Evolutionary conservation across 2,113 vertebrate species (phyloP).

Genomic region (Otis tarda): DNA sequence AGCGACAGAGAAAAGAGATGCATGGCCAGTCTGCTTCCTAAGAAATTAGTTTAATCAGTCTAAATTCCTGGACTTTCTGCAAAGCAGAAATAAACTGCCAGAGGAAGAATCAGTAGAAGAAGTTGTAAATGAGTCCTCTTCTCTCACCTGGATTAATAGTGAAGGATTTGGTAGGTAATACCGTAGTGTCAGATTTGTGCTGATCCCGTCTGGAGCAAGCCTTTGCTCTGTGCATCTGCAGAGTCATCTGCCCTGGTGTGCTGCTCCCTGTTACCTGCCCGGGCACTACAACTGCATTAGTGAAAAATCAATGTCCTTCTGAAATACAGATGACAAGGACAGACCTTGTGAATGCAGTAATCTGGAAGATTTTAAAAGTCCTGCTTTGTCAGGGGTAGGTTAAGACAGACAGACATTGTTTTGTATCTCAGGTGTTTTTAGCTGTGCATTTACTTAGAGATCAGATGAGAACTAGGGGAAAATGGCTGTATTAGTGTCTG

Average conservation of each 20-base stretch:
- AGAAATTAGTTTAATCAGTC: neutral
- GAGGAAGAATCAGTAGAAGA: neutral
- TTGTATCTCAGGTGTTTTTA: neutral
- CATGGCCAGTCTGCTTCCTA: neutral
- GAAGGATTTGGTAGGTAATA: neutral
- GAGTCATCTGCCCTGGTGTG: rapidly evolving
- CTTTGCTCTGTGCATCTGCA: neutral
- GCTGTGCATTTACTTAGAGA: neutral
- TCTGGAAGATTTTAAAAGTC: neutral
- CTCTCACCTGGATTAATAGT: neutral
- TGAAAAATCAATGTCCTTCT: neutral
- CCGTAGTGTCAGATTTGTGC: neutral
- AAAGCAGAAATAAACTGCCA: neutral
- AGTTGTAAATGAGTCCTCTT: neutral
- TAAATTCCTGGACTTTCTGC: neutral
- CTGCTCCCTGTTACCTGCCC: neutral
- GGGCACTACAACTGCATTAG: neutral
- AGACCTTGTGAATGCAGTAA: neutral
- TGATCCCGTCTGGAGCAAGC: neutral
- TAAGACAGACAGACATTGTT: neutral
- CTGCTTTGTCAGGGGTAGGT: neutral
- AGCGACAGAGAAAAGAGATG: neutral
- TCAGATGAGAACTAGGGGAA: rapidly evolving
- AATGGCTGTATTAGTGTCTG: neutral
- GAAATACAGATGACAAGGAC: neutral